phyloP scores from a whole-genome alignment of 2,113 vertebrate species.

The Myrmecobius fasciatus region DNA sequence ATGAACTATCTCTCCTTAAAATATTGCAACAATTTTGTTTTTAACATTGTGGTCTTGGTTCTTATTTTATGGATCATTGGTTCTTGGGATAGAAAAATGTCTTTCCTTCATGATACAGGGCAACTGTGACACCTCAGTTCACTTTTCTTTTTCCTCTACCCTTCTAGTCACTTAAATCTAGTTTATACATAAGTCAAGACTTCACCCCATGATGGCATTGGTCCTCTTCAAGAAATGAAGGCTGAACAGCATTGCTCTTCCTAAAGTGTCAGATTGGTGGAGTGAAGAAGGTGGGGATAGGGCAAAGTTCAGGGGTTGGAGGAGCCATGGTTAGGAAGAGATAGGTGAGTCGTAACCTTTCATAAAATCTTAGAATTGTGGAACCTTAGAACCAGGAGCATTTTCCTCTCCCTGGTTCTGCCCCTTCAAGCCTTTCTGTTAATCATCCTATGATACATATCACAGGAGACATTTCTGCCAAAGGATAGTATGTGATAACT shows the following conservation, averaged over 20 bases:
- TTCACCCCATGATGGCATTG: neutral
- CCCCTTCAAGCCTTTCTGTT: neutral
- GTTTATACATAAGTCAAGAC: neutral
- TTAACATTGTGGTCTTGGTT: neutral
- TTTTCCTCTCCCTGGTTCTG: neutral
- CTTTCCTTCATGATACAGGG: neutral
- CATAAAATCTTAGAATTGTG: neutral
- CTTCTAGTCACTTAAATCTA: neutral
- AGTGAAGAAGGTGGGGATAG: neutral
- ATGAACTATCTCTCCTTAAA: neutral
- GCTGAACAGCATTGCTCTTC: neutral
- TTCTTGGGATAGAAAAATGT: neutral
- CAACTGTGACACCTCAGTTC: neutral
- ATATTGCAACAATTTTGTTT: neutral
- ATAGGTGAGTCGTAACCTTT: neutral
- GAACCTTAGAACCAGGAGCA: neutral
- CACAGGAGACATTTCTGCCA: slow-evolving; percentile 9
- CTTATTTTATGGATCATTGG: neutral
- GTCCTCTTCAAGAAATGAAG: neutral
- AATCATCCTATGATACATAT: neutral
- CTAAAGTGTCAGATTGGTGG: neutral
- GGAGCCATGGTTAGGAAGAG: neutral
- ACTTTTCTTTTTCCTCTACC: neutral
- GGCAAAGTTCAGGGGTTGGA: neutral
- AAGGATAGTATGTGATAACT: slow-evolving; percentile 19